Conservation (phyloP, 1,140 invertebrate genomes). For the Thereuonema tuberculata region DNA sequence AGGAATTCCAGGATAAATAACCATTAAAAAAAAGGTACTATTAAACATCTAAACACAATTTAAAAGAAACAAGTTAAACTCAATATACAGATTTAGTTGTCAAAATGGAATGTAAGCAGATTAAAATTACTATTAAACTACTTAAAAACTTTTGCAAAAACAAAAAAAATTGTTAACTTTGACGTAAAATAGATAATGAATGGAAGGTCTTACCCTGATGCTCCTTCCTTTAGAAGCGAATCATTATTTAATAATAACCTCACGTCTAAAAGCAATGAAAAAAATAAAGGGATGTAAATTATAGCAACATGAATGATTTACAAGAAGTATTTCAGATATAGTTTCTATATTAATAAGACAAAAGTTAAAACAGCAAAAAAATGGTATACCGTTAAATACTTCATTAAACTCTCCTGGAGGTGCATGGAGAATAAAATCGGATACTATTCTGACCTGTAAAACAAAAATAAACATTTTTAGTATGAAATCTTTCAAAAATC, state of each 20-base stretch:
- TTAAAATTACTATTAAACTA: not conserved
- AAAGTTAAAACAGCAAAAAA: too few species aligned
- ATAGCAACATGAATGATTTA: too few species aligned
- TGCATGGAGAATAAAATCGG: conserved; percentile 94
- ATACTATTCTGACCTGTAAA: conserved; percentile 73
- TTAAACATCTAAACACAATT: too few species aligned
- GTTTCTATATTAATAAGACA: too few species aligned
- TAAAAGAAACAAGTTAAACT: too few species aligned
- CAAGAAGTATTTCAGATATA: too few species aligned
- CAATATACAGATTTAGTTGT: conserved; percentile 3
- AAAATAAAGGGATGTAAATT: conserved; percentile 12
- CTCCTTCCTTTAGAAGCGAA: conserved; percentile 84
- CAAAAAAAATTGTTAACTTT: too few species aligned
- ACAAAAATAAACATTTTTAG: conserved; percentile 10
- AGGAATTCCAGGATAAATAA: too few species aligned
- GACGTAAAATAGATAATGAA: too few species aligned
- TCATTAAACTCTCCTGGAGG: conserved; percentile 99
- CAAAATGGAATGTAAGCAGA: not conserved
- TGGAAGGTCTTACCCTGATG: conserved; percentile 44
- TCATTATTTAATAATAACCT: conserved; percentile 92
- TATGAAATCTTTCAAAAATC: conserved; percentile 1
- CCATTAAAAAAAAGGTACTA: too few species aligned
- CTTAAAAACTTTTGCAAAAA: too few species aligned
- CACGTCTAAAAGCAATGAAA: conserved; percentile 54
- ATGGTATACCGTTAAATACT: conserved; percentile 90